Percentiles rank a stretch among this genome's conserved stretches.
phyloP scores from a whole-genome alignment of 2,797 vertebrate species.

The Pelochelys cantorii region DNA sequence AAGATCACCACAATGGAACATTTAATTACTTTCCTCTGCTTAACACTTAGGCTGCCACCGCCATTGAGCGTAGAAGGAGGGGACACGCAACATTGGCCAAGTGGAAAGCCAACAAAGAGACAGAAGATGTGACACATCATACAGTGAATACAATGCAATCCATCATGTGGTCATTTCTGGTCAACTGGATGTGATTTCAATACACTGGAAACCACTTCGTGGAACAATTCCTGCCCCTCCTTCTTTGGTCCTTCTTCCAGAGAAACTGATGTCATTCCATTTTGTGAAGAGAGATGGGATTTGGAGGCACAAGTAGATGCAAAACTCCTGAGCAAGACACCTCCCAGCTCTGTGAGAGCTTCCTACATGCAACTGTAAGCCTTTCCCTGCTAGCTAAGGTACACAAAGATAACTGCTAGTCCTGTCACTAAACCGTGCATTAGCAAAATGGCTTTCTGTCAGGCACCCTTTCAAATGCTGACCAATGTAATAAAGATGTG shows the following conservation, averaged over 20 bases:
- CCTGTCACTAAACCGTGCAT: constrained; percentile 27
- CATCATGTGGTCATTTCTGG: neutral
- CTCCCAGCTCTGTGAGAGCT: constrained; percentile 34
- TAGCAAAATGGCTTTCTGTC: constrained; percentile 32
- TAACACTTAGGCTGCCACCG: constrained; percentile 25
- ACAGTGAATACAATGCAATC: neutral
- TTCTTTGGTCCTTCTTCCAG: neutral
- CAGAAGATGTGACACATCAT: neutral
- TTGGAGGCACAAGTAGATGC: constrained; percentile 17
- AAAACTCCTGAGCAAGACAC: neutral
- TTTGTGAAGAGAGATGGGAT: neutral
- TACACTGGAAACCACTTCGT: neutral
- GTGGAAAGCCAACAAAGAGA: neutral
- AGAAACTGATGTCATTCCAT: neutral
- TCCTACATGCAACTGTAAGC: constrained; percentile 24
- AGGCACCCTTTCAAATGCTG: neutral
- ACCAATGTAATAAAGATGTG: neutral
- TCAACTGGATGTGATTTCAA: neutral
- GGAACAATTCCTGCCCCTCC: neutral
- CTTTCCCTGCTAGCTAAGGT: neutral
- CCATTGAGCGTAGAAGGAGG: neutral
- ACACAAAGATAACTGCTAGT: neutral
- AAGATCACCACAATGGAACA: constrained; percentile 42
- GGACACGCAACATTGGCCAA: neutral
- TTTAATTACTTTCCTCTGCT: constrained; percentile 6